These are phyloP conservation scores for Ephydatia muelleri DNA, from an alignment of 37 sponge, comb jelly and placozoan species.

Conservation along the genomic window DNA sequence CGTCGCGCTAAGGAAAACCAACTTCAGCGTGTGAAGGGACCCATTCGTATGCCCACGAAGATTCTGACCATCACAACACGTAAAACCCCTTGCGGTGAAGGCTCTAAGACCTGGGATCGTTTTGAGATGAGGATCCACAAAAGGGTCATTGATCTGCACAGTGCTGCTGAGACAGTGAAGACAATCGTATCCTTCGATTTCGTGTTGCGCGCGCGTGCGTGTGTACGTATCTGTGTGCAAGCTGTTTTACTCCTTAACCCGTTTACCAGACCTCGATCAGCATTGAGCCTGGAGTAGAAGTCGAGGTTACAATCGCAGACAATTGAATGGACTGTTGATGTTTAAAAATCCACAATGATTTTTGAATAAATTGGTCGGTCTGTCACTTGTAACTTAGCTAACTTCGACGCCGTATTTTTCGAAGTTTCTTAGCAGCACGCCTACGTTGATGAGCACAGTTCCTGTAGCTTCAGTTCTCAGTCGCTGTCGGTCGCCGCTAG, in stretches of 20 bases:
- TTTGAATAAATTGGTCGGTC: neutral
- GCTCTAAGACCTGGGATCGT: constrained; percentile 99
- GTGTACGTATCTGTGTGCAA: neutral
- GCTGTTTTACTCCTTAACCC: neutral
- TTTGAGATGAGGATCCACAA: constrained; percentile 99
- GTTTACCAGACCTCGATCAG: constrained; percentile 91
- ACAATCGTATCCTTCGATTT: constrained; percentile 84
- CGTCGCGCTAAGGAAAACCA: constrained; percentile 87
- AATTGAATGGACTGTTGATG: constrained; percentile 27
- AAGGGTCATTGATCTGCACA: constrained; percentile 95
- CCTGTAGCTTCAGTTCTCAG: constrained; percentile 89
- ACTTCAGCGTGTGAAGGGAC: constrained; percentile 90
- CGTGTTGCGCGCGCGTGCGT: neutral
- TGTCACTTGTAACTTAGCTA: constrained; percentile 47
- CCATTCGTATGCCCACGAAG: constrained; percentile 97
- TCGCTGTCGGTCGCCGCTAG: constrained; percentile 72
- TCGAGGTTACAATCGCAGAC: constrained; percentile 99
- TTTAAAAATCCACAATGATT: neutral
- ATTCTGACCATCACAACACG: constrained; percentile 92
- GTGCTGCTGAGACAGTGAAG: constrained; percentile 95
- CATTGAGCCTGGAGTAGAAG: constrained; percentile 99
- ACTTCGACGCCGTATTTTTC: constrained; percentile 93
- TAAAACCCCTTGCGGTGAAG: constrained; percentile 99
- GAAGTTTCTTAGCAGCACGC: constrained; percentile 89
- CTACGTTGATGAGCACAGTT: constrained; percentile 71